Conservation (phyloP, 2,888 invertebrate species). For the Druceiella hillmani region DNA sequence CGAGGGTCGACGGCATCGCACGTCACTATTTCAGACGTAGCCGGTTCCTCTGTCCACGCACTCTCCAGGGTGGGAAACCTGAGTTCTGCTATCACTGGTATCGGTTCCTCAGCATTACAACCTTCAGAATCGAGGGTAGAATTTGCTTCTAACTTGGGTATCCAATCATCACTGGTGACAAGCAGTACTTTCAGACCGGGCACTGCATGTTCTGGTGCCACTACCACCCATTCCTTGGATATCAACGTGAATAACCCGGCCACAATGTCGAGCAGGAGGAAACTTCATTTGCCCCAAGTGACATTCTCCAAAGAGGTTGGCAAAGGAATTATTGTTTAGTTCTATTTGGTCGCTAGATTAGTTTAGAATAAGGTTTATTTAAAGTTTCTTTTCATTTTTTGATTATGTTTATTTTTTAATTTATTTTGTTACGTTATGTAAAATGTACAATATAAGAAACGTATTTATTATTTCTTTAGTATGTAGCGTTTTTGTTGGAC, state of each 20-base stretch:
- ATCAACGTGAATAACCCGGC: conserved; percentile 31
- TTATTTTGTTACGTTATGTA: conserved; percentile 13
- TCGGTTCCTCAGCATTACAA: no score
- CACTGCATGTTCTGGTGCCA: conserved; percentile 61
- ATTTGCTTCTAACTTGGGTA: conserved; percentile 21
- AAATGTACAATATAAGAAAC: conserved; percentile 13
- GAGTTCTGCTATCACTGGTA: conserved; percentile 31
- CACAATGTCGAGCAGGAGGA: conserved; percentile 40
- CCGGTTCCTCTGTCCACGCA: conserved; percentile 26
- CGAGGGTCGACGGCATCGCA: conserved; percentile 34
- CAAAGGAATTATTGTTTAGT: conserved; percentile 77
- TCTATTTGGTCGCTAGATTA: no score
- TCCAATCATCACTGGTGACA: conserved; percentile 32
- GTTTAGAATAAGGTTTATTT: conserved; percentile 15
- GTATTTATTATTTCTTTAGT: no score
- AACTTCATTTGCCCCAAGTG: conserved; percentile 72
- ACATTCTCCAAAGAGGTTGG: conserved; percentile 90
- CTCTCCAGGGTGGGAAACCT: no score
- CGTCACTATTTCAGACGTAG: conserved; percentile 22
- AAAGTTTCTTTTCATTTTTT: conserved; percentile 21
- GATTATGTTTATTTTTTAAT: conserved; percentile 16
- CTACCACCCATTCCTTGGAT: conserved; percentile 56
- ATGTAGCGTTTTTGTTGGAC: no score
- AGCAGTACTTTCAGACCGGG: conserved; percentile 49
- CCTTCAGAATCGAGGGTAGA: conserved; percentile 29